Conservation (phyloP, 2,888 invertebrate species). For the Zhengitettix transpicula region DNA sequence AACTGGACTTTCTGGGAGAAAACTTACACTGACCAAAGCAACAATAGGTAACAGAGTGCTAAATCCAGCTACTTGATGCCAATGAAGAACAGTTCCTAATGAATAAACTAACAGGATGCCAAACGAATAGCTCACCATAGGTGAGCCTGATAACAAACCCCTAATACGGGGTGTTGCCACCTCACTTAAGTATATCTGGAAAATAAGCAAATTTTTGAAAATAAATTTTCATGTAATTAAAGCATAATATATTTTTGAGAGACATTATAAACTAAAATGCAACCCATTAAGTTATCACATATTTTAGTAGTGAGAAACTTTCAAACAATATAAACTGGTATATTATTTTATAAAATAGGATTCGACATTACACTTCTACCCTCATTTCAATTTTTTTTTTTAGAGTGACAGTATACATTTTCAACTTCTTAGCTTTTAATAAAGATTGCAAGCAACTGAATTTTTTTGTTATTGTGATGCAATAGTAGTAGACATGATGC, state of each 20-base stretch:
- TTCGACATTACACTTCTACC: no score
- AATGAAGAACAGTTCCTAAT: constrained; percentile 47
- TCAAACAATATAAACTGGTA: no score
- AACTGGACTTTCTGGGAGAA: constrained; percentile 57
- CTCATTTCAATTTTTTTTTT: no score
- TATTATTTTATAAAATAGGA: no score
- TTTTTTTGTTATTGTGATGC: no score
- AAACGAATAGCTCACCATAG: constrained; percentile 55
- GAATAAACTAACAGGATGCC: constrained; percentile 59
- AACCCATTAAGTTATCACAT: no score
- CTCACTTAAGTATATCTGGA: constrained; percentile 50
- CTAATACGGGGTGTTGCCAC: constrained; percentile 55
- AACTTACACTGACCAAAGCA: constrained; percentile 40
- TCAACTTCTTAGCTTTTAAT: no score
- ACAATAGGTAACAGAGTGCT: constrained; percentile 40
- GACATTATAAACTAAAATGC: no score
- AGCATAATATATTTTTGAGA: neutral
- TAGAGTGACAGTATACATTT: no score
- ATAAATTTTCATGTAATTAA: neutral
- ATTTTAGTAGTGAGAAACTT: no score
- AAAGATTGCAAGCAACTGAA: no score
- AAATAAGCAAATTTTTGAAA: neutral
- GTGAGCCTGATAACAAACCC: constrained; percentile 50
- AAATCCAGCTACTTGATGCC: constrained; percentile 51
- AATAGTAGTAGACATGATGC: no score